phyloP scores from a whole-genome alignment of 2,888 invertebrate genomes.

The Incurvaria masculella region DNA sequence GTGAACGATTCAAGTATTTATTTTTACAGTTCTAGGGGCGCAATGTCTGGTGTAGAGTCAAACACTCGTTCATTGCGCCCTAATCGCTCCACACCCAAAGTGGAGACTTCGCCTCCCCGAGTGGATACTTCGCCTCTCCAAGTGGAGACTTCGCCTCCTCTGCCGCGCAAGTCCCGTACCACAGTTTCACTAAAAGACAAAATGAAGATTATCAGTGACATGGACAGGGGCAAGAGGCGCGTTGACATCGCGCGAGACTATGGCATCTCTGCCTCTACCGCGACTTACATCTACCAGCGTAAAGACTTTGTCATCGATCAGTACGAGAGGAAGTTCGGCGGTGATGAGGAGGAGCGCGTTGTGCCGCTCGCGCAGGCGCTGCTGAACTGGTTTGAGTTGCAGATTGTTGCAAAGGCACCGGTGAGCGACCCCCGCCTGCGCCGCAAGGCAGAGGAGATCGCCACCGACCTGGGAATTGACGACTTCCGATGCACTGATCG shows the following conservation, averaged over 20 bases:
- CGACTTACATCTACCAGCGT: conserved; percentile 23
- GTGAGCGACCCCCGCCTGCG: neutral
- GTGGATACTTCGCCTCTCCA: too few relatives aligned
- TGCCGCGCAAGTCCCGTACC: neutral
- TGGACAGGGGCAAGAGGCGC: conserved; percentile 25
- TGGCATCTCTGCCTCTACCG: conserved; percentile 22
- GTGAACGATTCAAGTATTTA: too few relatives aligned
- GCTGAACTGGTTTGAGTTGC: neutral
- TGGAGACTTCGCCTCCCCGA: too few relatives aligned
- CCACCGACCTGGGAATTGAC: conserved; percentile 9
- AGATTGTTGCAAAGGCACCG: neutral
- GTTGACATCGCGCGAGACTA: conserved; percentile 24
- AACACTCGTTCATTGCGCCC: neutral
- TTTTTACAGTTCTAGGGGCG: too few relatives aligned
- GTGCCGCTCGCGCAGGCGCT: neutral
- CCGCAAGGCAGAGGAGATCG: neutral
- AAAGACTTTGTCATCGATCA: conserved; percentile 11
- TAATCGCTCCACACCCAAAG: too few relatives aligned
- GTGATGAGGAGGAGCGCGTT: neutral
- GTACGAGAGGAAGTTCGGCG: neutral
- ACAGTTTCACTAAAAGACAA: conserved; percentile 12
- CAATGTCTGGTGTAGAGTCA: too few relatives aligned
- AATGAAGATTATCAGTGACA: conserved; percentile 24
- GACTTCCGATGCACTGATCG: conserved; percentile 21
- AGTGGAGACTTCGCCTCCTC: too few relatives aligned